A percentile compares a stretch with the other conserved stretches of the same genome.
Evolutionary conservation across 2,113 vertebrate genomes (phyloP).

Genomic region (Rattus norvegicus): GRCr8 NC_086031.1:45321001-45321500

Average conservation of each 20-base stretch:
- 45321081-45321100: background rate
- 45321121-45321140: conserved; percentile 95
- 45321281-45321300: background rate
- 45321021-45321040: background rate
- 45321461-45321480: background rate
- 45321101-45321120: background rate
- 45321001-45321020: background rate
- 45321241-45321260: conserved; percentile 75
- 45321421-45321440: background rate
- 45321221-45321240: conserved; percentile 97
- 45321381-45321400: background rate
- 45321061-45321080: background rate
- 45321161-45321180: conserved; percentile 94
- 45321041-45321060: background rate
- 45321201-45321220: conserved; percentile 94
- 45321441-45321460: background rate
- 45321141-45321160: conserved; percentile 99
- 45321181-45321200: conserved; percentile 94
- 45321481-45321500: background rate
- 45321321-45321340: background rate
- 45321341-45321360: background rate
- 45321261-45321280: background rate
- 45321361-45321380: background rate
- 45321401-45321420: background rate
- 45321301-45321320: background rate